Evolutionary conservation across 2,888 invertebrate species (phyloP).

Genomic region (Amiota mariae): DNA sequence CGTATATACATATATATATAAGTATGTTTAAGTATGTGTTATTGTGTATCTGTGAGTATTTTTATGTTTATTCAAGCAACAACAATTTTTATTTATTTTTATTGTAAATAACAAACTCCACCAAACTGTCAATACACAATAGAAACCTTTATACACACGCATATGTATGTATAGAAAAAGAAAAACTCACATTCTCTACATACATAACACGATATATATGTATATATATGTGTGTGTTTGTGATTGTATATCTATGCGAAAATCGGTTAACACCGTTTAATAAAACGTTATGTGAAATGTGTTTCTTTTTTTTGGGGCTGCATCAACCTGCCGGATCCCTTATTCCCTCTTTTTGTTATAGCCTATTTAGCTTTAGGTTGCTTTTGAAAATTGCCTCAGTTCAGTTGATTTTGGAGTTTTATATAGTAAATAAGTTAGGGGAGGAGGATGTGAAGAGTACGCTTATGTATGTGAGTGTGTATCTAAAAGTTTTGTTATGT

Average conservation of each 20-base stretch:
- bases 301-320: background rate
- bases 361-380: too few relatives aligned
- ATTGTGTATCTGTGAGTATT: background rate
- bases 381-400: too few relatives aligned
- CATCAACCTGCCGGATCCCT: too few relatives aligned
- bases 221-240: background rate
- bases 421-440: too few relatives aligned
- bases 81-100: conserved; percentile 24
- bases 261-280: conserved; percentile 28
- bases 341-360: too few relatives aligned
- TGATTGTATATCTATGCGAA: background rate
- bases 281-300: conserved; percentile 10
- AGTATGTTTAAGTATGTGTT: background rate
- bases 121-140: conserved; percentile 2
- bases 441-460: background rate
- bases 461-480: background rate
- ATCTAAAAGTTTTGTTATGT: background rate
- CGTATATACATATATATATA: too few relatives aligned
- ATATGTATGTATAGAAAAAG: background rate
- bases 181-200: background rate
- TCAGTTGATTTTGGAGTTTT: too few relatives aligned
- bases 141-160: background rate
- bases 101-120: conserved; percentile 4
- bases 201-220: background rate
- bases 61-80: background rate